Evolutionary conservation across 1,140 invertebrate genomes (phyloP), one percentile per base, ranked within the genome.

Genomic region (Zaprionus ghesquierei): DNA sequence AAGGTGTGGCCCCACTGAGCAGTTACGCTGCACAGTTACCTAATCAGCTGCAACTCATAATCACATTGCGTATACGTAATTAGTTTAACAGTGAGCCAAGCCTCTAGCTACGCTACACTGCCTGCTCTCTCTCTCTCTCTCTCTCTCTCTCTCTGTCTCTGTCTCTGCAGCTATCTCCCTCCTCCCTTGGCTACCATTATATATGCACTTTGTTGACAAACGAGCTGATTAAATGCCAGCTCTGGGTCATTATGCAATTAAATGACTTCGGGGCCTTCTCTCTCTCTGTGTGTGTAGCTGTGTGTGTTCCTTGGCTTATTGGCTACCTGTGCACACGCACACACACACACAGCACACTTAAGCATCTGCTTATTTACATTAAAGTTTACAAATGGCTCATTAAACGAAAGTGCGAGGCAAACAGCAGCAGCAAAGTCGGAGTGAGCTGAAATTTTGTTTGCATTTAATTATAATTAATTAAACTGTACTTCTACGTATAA

Each of bases 151-250:
- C 8, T 55, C 44, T 18, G 22, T 33, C 35, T 51, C 12, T 50
- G n/a, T 50, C 18, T n/a, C 33, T 49, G n/a, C n/a, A 10, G 15
- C 68, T 50, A 60, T 41, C 35, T 15, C n/a, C n/a, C 6, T 41
- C n/a, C 5, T 41, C n/a, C 5, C 35, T 41, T 41, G 35, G 35
- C 35, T 3, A 6, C 35, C 35, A 18, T 54, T 54, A 75, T 79
- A 76, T 69, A 89, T 89, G 82, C 79, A 82, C 84, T 86, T 86
- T 82, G 84, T 84, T 87, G 82, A 89, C 82, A 87, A 89, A 87
- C 79, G 69, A 89, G 66, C 82, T 87, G 82, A 89, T 87, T 87
- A 89, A 89, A 87, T 79, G 79, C 69, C 69, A 72, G 84, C 84
- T 84, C 79, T 84, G 69, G 72, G 68, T 84, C 79, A 87, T 87